Conservation (phyloP, 2,797 vertebrate species). For the Bufotes viridis region DNA sequence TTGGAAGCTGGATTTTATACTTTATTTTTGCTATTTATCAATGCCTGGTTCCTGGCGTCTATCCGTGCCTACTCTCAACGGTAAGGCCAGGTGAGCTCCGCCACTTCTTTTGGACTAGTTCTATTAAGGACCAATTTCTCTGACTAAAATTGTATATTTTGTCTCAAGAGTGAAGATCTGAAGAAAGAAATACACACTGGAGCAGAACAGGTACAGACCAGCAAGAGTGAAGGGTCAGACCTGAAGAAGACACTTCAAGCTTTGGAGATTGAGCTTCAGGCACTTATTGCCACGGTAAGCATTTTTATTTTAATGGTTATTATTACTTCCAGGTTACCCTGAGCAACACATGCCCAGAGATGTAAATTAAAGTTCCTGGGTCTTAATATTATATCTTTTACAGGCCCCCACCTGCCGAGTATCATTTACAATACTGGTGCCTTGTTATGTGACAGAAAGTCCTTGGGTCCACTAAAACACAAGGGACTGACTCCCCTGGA, state of each 20-base stretch:
- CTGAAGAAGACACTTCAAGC: conserved; percentile 82
- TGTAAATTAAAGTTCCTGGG: background rate
- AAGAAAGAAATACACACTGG: conserved; percentile 78
- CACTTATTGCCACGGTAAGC: conserved; percentile 86
- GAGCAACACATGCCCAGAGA: background rate
- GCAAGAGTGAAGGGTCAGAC: conserved; percentile 83
- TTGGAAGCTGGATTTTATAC: too few species aligned
- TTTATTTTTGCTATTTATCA: too few species aligned
- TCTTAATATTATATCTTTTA: background rate
- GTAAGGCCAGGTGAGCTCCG: too few species aligned
- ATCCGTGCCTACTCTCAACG: too few species aligned
- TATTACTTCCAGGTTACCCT: background rate
- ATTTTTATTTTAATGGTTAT: background rate
- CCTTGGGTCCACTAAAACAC: too few species aligned
- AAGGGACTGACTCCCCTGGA: too few species aligned
- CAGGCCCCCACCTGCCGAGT: background rate
- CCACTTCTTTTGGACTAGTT: too few species aligned
- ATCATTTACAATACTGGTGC: background rate
- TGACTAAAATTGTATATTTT: conserved; percentile 33
- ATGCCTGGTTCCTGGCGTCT: too few species aligned
- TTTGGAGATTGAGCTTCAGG: conserved; percentile 89
- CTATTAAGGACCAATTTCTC: background rate
- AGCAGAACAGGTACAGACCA: conserved; percentile 79
- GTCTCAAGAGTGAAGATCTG: conserved; percentile 69
- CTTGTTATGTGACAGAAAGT: too few species aligned